A percentile compares a stretch with the other conserved stretches of the same genome.
Conservation (phyloP, 2,113 vertebrate genomes). For the Chloropsis cyanopogon region DNA sequence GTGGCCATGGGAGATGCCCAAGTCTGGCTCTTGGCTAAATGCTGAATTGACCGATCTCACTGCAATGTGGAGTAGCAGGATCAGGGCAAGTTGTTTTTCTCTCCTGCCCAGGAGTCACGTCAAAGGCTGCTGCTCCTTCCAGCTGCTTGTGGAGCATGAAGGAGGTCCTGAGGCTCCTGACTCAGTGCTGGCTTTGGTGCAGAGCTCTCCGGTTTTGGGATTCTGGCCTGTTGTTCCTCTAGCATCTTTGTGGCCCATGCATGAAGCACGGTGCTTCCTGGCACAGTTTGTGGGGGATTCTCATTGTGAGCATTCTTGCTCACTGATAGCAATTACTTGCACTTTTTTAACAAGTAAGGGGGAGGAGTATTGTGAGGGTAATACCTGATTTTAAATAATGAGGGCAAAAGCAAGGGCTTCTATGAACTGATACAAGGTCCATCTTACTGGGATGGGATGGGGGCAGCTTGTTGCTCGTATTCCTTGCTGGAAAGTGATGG, state of each 20-base stretch:
- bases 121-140: not conserved
- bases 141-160: fast-evolving
- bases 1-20: not conserved
- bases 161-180: not conserved
- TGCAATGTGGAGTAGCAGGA: not conserved
- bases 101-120: not conserved
- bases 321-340: not conserved
- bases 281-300: not conserved
- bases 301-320: not conserved
- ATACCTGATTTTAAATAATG: not conserved
- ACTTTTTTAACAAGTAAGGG: not conserved
- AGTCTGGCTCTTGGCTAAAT: not conserved
- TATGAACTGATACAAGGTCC: not conserved
- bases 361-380: not conserved
- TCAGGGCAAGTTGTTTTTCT: not conserved
- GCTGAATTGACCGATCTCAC: fast-evolving
- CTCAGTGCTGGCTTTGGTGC: not conserved
- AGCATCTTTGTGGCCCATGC: not conserved
- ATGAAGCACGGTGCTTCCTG: not conserved
- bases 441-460: not conserved
- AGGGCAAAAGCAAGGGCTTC: not conserved
- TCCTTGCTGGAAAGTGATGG: not conserved
- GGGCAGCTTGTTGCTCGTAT: not conserved
- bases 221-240: not conserved
- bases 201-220: not conserved